These are phyloP conservation scores for Bhutanitis thaidina DNA, from an alignment of 2,888 invertebrate species.

Conservation along the genomic window DNA sequence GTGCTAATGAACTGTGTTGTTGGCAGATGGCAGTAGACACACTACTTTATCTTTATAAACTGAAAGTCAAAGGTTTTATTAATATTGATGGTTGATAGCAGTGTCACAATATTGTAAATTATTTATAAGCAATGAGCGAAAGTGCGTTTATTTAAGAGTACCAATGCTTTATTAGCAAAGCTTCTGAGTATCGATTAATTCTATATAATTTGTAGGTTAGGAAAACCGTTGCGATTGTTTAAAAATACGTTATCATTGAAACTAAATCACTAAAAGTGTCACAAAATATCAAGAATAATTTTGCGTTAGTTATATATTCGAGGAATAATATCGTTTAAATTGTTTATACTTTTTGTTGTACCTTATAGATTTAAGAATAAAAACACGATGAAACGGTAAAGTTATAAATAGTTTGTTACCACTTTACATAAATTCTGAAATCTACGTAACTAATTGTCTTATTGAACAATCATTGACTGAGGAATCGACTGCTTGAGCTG, in stretches of 20 bases:
- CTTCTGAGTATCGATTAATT: conserved; percentile 10
- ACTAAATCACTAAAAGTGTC: conserved; percentile 65
- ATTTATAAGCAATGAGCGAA: not conserved
- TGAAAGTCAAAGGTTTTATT: not conserved
- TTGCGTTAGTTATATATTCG: conserved; percentile 15
- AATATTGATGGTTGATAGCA: conserved; percentile 7
- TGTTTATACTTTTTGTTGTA: conserved; percentile 20
- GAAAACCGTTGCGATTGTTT: conserved; percentile 44
- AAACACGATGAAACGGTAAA: conserved; percentile 5
- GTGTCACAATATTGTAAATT: not conserved
- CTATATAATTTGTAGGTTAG: conserved; percentile 12
- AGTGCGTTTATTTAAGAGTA: conserved; percentile 6
- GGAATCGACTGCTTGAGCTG: conserved; percentile 67
- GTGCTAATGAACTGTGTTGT: not conserved
- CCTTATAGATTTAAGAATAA: conserved; percentile 17
- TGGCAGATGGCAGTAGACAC: not conserved
- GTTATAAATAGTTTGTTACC: conserved; percentile 24
- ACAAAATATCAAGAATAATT: conserved; percentile 33
- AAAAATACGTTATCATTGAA: conserved; percentile 41
- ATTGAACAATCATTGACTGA: conserved; percentile 59
- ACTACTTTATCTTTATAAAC: not conserved
- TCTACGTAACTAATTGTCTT: conserved; percentile 20
- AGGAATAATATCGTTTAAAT: conserved; percentile 9
- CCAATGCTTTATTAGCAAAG: conserved; percentile 7
- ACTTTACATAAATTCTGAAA: conserved; percentile 19